Conservation (phyloP, 2,797 vertebrate species). For the Zenarchopterus dispar region DNA sequence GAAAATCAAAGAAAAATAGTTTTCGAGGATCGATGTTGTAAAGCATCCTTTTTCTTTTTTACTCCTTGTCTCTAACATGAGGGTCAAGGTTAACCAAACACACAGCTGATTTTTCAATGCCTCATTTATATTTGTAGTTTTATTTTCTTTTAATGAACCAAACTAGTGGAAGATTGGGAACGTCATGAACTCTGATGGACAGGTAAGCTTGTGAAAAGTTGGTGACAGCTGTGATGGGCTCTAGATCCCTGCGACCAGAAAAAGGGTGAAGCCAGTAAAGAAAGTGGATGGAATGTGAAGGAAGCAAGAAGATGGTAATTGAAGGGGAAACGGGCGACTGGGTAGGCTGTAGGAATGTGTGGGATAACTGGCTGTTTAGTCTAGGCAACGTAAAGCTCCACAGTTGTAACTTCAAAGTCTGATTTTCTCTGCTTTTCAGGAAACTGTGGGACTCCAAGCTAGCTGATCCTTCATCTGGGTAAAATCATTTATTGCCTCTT, state of each 20-base stretch:
- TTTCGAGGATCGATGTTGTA: conserved; percentile 30
- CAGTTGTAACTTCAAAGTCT: background rate
- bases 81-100: conserved; percentile 35
- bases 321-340: conserved; percentile 5
- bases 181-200: conserved; percentile 16
- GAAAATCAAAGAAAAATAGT: conserved; percentile 14
- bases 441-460: conserved; percentile 94
- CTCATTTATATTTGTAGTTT: conserved; percentile 35
- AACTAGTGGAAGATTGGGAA: too few species aligned
- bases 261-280: background rate
- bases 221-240: too few species aligned
- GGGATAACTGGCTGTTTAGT: conserved; percentile 39
- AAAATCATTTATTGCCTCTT: conserved; percentile 27
- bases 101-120: conserved; percentile 5
- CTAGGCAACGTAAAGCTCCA: conserved; percentile 35
- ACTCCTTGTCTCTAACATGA: background rate
- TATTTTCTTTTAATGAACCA: conserved; percentile 25
- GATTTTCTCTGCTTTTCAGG: conserved; percentile 74
- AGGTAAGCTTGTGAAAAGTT: background rate
- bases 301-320: conserved; percentile 16
- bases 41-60: conserved; percentile 10
- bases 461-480: conserved; percentile 90
- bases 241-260: too few species aligned
- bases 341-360: conserved; percentile 11
- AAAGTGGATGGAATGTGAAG: conserved; percentile 10